Percentiles rank a stretch among this genome's conserved stretches.
Conservation (phyloP, 1,140 invertebrate genomes). For the Atta cephalotes region DNA sequence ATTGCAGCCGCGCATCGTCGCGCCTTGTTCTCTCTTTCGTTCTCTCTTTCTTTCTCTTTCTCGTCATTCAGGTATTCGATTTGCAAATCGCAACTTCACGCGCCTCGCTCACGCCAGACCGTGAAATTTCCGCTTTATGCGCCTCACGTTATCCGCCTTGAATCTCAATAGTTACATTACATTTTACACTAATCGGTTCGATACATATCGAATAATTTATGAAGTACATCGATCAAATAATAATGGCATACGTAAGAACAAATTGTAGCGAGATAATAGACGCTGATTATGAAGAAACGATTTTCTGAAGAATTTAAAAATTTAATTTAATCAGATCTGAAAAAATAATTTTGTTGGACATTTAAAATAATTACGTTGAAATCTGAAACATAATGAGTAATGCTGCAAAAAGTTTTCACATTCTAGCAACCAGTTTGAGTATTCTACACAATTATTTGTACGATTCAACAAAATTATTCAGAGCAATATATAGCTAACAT, state of each 20-base stretch:
- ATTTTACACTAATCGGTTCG: neutral
- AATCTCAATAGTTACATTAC: neutral
- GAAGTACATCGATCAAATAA: neutral
- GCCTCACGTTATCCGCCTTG: conserved; percentile 3
- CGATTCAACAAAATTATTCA: no score
- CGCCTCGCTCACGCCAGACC: neutral
- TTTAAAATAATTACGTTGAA: no score
- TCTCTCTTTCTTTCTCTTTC: conserved; percentile 4
- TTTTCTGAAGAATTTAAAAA: no score
- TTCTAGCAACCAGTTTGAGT: no score
- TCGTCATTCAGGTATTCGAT: conserved; percentile 65
- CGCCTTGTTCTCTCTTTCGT: conserved; percentile 11
- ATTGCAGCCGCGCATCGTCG: conserved; percentile 53
- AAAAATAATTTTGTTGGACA: no score
- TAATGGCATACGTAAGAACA: neutral
- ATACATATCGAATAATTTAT: neutral
- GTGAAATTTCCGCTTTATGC: neutral
- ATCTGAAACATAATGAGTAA: no score
- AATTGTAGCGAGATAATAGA: neutral
- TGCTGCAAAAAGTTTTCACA: no score
- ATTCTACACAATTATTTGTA: no score
- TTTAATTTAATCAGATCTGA: no score
- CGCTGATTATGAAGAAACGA: no score
- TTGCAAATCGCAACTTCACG: conserved; percentile 44
- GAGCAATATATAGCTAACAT: no score